These are phyloP conservation scores for Pseudopleuronectes americanus DNA, from an alignment of 2,797 vertebrate genomes.

Conservation along the genomic window DNA sequence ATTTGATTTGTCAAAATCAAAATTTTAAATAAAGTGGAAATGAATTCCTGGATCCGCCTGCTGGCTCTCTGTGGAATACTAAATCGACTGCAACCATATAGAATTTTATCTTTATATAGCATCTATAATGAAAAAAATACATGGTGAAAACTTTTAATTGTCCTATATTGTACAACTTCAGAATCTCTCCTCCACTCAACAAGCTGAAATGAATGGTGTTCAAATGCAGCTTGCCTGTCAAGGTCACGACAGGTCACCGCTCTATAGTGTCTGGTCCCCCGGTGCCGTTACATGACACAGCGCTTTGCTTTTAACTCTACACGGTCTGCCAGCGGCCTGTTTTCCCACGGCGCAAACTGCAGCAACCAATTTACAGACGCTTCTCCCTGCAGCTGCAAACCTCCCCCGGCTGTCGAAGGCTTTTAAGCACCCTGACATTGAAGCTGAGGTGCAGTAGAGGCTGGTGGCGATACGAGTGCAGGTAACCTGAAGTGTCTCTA, in stretches of 20 bases:
- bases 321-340: conserved; percentile 23
- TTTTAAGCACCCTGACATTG: conserved; percentile 51
- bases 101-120: too few relatives aligned
- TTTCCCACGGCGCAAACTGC: conserved; percentile 20
- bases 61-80: too few relatives aligned
- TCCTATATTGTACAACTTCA: too few relatives aligned
- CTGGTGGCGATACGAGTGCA: conserved; percentile 30
- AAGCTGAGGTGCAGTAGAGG: conserved; percentile 50
- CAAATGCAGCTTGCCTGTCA: conserved; percentile 1
- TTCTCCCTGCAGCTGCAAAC: conserved; percentile 33
- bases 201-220: neutral
- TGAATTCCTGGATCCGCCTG: too few relatives aligned
- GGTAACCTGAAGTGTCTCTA: conserved; percentile 36
- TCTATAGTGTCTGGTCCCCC: neutral
- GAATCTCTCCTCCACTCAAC: neutral
- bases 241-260: conserved; percentile 4
- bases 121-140: too few relatives aligned
- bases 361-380: conserved; percentile 38
- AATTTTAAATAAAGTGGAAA: too few relatives aligned
- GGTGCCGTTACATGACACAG: conserved; percentile 25
- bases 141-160: too few relatives aligned
- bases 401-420: conserved; percentile 40
- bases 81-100: too few relatives aligned
- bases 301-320: conserved; percentile 29
- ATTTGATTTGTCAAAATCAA: too few relatives aligned